Evolutionary conservation across 2,113 vertebrate species (phyloP), one percentile per base, ranked within the genome.

Genomic region (Stigmatopora argus): DNA sequence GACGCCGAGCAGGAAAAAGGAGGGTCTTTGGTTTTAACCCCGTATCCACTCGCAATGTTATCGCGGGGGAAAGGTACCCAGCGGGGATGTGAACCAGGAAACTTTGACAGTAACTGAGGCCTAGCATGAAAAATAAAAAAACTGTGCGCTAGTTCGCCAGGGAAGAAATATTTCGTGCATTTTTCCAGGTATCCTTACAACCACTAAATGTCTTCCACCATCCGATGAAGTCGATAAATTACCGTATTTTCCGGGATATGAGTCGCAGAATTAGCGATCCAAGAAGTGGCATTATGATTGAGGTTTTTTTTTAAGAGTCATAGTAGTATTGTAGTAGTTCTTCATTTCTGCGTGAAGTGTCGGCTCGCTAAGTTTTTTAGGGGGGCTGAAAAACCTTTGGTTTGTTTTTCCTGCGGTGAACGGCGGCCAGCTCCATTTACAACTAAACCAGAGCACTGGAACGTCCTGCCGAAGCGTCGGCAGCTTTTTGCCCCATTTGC

Each of bases 371-470:
- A 14, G 83, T 83, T 64, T 72, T 60, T 80, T 81, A n/a, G n/a
- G 84, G 78, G 85, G 75, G 73, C 83, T 72, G n/a, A n/a, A n/a
- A 71, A 67, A 67, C 62, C 76, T 79, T 80, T 83, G 65, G 79
- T 88, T 90, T 90, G 83, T 90, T 90, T 90, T 88, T 85, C 85
- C 89, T 86, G 77, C 80, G 82, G 71, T 71, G 79, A 86, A 85
- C n/a, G n/a, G n/a, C 64, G 72, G 75, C 67, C 81, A 77, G 83
- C 81, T 88, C 79, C 21, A 77, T 84, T 90, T 90, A 81, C 84
- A 79, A 68, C 78, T 81, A 84, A 85, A 83, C 69, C 80, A 76
- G 73, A 62, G 57, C 74, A 76, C 78, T 77, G 74, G 78, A 89
- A 89, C 82, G 85, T 89, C 82, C 73, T 75, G 83, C 83, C 85